phyloP scores from a whole-genome alignment of 2,113 vertebrate genomes.

The Fulica atra region DNA sequence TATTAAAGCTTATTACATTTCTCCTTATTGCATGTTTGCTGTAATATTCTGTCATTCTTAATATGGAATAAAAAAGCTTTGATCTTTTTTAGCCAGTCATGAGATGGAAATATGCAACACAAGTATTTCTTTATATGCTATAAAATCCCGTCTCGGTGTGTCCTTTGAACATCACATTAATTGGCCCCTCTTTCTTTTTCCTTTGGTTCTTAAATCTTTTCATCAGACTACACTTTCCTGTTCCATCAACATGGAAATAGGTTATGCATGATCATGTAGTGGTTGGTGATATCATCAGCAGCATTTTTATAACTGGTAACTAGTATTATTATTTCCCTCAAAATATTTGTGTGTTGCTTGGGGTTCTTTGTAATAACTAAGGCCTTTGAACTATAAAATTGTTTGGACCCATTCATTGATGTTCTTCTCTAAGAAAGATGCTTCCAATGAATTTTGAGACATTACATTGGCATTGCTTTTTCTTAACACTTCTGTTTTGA shows the following conservation, averaged over 20 bases:
- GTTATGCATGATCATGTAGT: neutral
- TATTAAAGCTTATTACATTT: constrained; percentile 69
- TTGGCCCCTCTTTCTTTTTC: constrained; percentile 36
- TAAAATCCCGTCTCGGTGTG: neutral
- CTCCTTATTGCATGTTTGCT: constrained; percentile 65
- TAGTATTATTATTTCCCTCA: neutral
- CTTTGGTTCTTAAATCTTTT: constrained; percentile 56
- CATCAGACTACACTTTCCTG: constrained; percentile 33
- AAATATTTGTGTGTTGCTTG: neutral
- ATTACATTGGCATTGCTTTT: neutral
- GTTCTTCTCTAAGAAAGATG: neutral
- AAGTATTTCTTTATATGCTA: constrained; percentile 1
- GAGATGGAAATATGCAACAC: constrained; percentile 46
- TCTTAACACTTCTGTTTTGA: neutral
- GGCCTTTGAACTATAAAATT: neutral
- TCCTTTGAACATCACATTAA: constrained; percentile 64
- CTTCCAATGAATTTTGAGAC: neutral
- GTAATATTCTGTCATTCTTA: constrained; percentile 62
- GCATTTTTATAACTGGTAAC: too few species aligned
- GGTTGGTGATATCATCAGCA: neutral
- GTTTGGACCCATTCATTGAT: neutral
- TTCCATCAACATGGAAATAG: constrained; percentile 45
- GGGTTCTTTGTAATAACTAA: neutral
- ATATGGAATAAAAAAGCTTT: constrained; percentile 61
- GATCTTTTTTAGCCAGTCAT: constrained; percentile 56